Conservation (phyloP, 2,888 invertebrate genomes). For the Chalcis sispes region DNA sequence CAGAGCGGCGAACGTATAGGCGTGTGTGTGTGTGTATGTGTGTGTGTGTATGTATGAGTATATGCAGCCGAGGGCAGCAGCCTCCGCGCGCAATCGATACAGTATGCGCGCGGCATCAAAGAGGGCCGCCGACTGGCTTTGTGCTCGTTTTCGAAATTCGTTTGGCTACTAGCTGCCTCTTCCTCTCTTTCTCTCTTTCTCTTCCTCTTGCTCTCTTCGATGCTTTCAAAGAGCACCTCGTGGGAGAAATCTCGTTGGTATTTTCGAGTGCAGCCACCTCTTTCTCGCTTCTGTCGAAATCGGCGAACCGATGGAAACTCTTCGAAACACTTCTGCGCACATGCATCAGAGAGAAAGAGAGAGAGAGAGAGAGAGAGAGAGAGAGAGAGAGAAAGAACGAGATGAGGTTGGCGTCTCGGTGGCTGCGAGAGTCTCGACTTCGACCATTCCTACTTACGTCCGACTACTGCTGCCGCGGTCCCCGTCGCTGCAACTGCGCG, state of each 20-base stretch:
- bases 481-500: neutral
- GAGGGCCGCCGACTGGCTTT: constrained; percentile 14
- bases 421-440: constrained; percentile 34
- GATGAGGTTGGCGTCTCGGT: neutral
- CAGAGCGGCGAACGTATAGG: neutral
- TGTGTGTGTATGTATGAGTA: no score
- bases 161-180: constrained; percentile 4
- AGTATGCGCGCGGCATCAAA: constrained; percentile 6
- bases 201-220: constrained; percentile 14
- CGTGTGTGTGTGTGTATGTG: no score
- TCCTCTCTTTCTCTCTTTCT: constrained; percentile 15
- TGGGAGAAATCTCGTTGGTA: constrained; percentile 41
- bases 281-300: constrained; percentile 31
- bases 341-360: no score
- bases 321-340: constrained; percentile 8
- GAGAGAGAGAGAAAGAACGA: no score
- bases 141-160: constrained; percentile 26
- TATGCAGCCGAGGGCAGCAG: neutral
- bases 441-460: constrained; percentile 27
- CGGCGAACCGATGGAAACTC: constrained; percentile 38
- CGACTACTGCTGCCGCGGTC: constrained; percentile 12
- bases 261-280: constrained; percentile 30
- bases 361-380: no score
- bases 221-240: no score
- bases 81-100: constrained; percentile 17